These are phyloP conservation scores for Drosophila suboccidentalis DNA, from an alignment of 2,888 invertebrate species.

Conservation along the genomic window DNA sequence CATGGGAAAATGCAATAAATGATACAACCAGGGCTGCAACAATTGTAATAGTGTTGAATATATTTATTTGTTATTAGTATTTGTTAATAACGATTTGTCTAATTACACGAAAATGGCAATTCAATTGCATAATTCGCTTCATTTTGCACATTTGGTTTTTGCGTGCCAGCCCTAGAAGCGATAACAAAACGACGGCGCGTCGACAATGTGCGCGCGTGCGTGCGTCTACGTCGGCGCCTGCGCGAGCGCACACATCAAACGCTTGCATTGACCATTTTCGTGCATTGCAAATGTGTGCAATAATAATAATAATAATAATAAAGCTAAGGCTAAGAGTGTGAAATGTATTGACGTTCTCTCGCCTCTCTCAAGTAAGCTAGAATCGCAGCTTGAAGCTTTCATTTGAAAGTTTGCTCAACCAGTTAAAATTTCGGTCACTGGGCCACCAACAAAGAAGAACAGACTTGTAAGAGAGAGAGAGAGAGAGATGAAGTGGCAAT, in stretches of 20 bases:
- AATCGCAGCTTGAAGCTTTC: conserved; percentile 39
- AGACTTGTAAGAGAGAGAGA: neutral
- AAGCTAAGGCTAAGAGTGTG: conserved; percentile 35
- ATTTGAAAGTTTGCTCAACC: conserved; percentile 38
- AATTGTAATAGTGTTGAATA: neutral
- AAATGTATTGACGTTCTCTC: conserved; percentile 13
- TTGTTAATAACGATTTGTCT: neutral
- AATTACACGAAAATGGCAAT: neutral
- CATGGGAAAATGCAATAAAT: conserved; percentile 58
- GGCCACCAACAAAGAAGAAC: conserved; percentile 32
- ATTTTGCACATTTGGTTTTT: neutral
- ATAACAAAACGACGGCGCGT: conserved; percentile 2
- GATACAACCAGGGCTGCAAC: conserved; percentile 48
- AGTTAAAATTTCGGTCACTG: conserved; percentile 65
- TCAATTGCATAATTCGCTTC: neutral
- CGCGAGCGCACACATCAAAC: conserved; percentile 44
- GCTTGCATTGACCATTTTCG: conserved; percentile 60
- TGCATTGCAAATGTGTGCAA: conserved; percentile 30
- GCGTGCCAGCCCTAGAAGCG: conserved; percentile 21
- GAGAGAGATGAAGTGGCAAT: neutral
- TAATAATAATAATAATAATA: conserved; percentile 17
- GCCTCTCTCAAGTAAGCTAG: neutral
- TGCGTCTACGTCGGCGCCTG: conserved; percentile 41
- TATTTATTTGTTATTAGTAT: neutral
- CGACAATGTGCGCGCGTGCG: conserved; percentile 47